Conservation (phyloP, 2,113 vertebrate species). For the Syngnathoides biaculeatus region DNA sequence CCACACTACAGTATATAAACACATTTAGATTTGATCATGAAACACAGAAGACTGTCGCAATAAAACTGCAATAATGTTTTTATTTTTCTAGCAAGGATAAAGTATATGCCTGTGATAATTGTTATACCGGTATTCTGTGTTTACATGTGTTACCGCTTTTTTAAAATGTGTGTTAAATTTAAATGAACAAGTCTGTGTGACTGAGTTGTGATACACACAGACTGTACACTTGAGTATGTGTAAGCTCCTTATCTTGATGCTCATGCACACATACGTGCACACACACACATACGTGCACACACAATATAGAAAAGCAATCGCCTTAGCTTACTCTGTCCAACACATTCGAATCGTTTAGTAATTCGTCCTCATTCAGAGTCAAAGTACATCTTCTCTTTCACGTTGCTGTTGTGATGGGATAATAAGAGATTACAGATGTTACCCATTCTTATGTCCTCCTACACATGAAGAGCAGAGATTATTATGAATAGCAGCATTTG, state of each 20-base stretch:
- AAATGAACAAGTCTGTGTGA: background rate
- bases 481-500: background rate
- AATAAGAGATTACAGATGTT: conserved; percentile 8
- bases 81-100: too few species aligned
- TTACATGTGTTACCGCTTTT: too few species aligned
- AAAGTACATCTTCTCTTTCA: background rate
- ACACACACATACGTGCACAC: too few species aligned
- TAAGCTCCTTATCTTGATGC: too few species aligned
- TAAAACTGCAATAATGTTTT: too few species aligned
- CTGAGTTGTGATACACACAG: background rate
- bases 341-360: background rate
- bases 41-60: too few species aligned
- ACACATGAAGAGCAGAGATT: conserved; percentile 1
- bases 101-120: too few species aligned
- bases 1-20: too few species aligned
- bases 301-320: background rate
- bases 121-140: too few species aligned
- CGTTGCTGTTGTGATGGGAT: conserved; percentile 1
- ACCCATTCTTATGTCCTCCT: conserved; percentile 1
- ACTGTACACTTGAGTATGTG: too few species aligned
- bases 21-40: too few species aligned
- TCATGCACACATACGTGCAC: too few species aligned
- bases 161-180: background rate
- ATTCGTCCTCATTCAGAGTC: background rate
- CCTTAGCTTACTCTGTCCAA: conserved; percentile 4